Percentiles rank a stretch among this genome's conserved stretches.
phyloP scores from a whole-genome alignment of 2,113 vertebrate species.

The Cairina moschata region DNA sequence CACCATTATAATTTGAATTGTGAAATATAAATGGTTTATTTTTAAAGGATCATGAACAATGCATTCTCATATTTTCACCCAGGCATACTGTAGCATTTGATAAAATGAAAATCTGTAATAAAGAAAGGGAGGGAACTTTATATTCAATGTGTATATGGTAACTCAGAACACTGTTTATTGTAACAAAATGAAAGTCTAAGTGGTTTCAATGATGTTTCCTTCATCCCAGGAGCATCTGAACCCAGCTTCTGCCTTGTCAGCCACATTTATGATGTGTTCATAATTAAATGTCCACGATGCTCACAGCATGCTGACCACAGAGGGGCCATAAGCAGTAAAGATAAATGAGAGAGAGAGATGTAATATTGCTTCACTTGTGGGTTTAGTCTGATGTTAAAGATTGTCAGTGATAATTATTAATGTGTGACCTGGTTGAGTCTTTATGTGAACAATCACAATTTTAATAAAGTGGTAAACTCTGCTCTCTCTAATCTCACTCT shows the following conservation, averaged over 20 bases:
- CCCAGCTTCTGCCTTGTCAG: constrained; percentile 84
- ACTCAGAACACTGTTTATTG: constrained; percentile 46
- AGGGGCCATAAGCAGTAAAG: constrained; percentile 87
- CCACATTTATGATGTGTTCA: constrained; percentile 86
- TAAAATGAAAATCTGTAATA: constrained; percentile 4
- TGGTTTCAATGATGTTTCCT: constrained; percentile 65
- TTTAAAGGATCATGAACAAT: background rate
- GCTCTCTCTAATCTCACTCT: background rate
- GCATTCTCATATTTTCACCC: background rate
- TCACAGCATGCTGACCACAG: constrained; percentile 82
- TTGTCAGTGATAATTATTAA: constrained; percentile 92
- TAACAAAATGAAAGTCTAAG: constrained; percentile 63
- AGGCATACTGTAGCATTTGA: background rate
- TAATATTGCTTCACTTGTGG: constrained; percentile 91
- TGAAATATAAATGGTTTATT: background rate
- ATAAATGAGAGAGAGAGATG: constrained; percentile 89
- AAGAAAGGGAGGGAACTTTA: constrained; percentile 14
- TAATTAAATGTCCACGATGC: constrained; percentile 85
- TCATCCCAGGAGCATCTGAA: constrained; percentile 74
- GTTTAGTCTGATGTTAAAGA: constrained; percentile 87
- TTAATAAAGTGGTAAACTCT: constrained; percentile 78
- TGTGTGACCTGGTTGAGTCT: constrained; percentile 85
- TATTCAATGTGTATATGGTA: background rate
- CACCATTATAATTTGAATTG: background rate
- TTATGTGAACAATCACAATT: constrained; percentile 79